Percentiles rank a stretch among this genome's conserved stretches.
Conservation (phyloP, 2,888 invertebrate species). For the Stomorhina lunata region DNA sequence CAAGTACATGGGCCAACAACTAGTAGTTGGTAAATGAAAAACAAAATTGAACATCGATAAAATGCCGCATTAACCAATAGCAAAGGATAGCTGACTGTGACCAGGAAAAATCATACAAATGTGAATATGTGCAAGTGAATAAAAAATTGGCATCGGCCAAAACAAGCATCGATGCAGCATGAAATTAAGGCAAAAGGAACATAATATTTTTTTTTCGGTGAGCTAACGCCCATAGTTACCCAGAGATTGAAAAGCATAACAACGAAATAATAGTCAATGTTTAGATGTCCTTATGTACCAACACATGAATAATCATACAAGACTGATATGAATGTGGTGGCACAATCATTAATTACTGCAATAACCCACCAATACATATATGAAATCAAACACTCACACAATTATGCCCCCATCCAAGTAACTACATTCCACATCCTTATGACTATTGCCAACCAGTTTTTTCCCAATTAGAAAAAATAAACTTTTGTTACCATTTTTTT, state of each 20-base stretch:
- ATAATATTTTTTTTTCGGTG: slow-evolving; percentile 12
- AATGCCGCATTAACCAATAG: slow-evolving; percentile 69
- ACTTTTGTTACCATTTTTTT: not conserved
- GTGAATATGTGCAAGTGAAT: slow-evolving; percentile 59
- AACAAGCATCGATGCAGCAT: slow-evolving; percentile 61
- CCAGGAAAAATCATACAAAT: slow-evolving; percentile 45
- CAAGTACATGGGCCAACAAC: not conserved
- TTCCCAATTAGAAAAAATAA: slow-evolving; percentile 4
- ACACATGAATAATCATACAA: not conserved
- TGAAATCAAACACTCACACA: slow-evolving; percentile 1
- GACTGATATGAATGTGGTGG: slow-evolving; percentile 25
- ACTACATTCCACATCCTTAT: slow-evolving; percentile 1
- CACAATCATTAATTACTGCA: slow-evolving; percentile 66
- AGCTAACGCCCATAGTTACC: slow-evolving; percentile 66
- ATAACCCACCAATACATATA: slow-evolving; percentile 46
- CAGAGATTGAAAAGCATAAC: not conserved
- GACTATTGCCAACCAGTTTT: slow-evolving; percentile 45
- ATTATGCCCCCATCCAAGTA: not conserved
- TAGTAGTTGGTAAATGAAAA: not conserved
- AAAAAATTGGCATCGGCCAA: slow-evolving; percentile 53
- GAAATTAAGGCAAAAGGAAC: slow-evolving; percentile 45
- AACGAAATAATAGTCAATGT: not conserved
- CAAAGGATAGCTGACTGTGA: slow-evolving; percentile 64
- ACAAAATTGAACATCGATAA: slow-evolving; percentile 66
- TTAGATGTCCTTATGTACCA: not conserved